These are phyloP conservation scores for Acipenser transmontanus DNA, from an alignment of 2,797 vertebrate genomes.

Conservation along the genomic window DNA sequence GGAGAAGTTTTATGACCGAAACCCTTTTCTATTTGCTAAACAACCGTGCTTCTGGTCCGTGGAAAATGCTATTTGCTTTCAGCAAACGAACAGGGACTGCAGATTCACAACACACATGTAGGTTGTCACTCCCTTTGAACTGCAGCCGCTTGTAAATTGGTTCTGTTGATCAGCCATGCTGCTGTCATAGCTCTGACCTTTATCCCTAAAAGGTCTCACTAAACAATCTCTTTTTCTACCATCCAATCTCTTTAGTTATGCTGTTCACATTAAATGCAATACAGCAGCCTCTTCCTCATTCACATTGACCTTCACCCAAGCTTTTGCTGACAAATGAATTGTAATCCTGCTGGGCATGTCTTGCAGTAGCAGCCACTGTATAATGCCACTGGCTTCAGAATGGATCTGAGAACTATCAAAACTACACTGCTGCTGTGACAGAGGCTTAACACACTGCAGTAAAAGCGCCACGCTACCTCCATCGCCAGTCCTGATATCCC, in stretches of 20 bases:
- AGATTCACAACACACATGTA: conserved; percentile 3
- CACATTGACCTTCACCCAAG: not conserved
- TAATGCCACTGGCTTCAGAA: not conserved
- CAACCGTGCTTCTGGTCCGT: no score
- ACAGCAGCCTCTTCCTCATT: not conserved
- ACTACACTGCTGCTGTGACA: not conserved
- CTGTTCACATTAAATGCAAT: not conserved
- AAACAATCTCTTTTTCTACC: no score
- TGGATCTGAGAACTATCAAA: not conserved
- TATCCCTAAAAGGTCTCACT: no score
- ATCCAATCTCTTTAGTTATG: not conserved
- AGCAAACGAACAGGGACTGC: not conserved
- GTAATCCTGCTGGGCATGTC: not conserved
- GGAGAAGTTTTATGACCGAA: no score
- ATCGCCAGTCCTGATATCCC: no score
- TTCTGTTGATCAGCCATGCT: conserved; percentile 6
- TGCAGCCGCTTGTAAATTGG: conserved; percentile 5
- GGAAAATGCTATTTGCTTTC: no score
- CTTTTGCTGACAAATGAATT: not conserved
- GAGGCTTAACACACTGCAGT: not conserved
- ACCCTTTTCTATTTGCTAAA: no score
- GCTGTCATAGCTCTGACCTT: conserved; percentile 7
- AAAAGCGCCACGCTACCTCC: no score
- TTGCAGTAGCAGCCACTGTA: not conserved
- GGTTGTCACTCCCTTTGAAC: conserved; percentile 10